Evolutionary conservation across 2,797 vertebrate species (phyloP).

Genomic region (Crocodylus rhombifer): DNA sequence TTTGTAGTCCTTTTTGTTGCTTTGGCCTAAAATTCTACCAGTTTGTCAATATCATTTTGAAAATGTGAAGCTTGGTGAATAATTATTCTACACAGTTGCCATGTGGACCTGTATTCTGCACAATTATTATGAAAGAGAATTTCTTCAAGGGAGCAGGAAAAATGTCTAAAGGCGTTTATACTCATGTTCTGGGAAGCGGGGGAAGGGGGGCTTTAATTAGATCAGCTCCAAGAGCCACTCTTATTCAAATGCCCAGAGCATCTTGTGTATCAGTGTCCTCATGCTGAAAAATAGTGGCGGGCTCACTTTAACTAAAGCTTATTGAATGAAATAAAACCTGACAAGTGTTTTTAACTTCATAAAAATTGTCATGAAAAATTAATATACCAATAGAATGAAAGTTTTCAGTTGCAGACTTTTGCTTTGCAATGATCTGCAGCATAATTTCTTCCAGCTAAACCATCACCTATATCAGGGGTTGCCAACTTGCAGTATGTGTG

Average conservation of each 20-base stretch:
- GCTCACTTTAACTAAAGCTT: no score
- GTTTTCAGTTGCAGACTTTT: background rate
- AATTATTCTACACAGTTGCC: background rate
- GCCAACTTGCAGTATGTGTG: no score
- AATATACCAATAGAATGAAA: background rate
- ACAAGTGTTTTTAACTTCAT: no score
- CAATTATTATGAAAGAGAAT: conserved; percentile 11
- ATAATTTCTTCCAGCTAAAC: background rate
- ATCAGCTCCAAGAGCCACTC: no score
- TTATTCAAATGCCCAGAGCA: no score
- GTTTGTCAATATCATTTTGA: conserved; percentile 32
- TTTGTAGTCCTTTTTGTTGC: conserved; percentile 8
- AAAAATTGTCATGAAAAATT: no score
- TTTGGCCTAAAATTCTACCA: background rate
- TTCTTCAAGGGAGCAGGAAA: background rate
- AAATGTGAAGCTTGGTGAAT: background rate
- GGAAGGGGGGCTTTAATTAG: no score
- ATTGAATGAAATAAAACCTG: no score
- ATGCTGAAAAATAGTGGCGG: no score
- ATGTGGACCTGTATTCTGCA: conserved; percentile 16
- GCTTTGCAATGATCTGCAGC: background rate
- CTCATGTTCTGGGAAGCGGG: no score
- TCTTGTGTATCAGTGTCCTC: no score
- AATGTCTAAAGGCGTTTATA: rapidly evolving
- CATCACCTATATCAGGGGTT: background rate